Evolutionary conservation across 92 coral and sea anemone genomes (phyloP).

Genomic region (Porites rus): DNA sequence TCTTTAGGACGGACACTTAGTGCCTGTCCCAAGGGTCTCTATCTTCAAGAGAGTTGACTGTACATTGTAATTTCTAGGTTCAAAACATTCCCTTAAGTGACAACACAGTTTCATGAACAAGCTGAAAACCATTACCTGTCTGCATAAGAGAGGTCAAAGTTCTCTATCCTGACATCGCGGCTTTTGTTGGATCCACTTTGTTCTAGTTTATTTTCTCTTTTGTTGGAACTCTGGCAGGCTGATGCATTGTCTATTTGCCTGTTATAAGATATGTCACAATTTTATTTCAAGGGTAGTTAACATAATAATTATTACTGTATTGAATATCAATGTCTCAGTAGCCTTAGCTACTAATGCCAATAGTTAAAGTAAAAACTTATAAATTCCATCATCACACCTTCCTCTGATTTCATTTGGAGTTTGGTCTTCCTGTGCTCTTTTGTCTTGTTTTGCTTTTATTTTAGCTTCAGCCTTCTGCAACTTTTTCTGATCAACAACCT

Average conservation of each 20-base stretch:
- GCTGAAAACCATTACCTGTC: constrained; percentile 66
- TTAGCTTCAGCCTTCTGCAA: constrained; percentile 91
- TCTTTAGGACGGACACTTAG: too few species aligned
- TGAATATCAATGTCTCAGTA: too few species aligned
- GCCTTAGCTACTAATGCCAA: too few species aligned
- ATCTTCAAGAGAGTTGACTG: too few species aligned
- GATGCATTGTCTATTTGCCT: constrained; percentile 87
- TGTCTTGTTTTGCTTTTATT: constrained; percentile 86
- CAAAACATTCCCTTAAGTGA: not conserved
- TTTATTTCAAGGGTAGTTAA: not conserved
- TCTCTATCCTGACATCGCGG: constrained; percentile 81
- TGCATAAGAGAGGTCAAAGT: constrained; percentile 91
- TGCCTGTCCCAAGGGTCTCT: too few species aligned
- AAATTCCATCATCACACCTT: constrained; percentile 17
- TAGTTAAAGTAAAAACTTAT: too few species aligned
- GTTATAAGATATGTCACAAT: not conserved
- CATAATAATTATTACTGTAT: not conserved
- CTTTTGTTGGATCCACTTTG: constrained; percentile 77
- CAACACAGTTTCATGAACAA: not conserved
- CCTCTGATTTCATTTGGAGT: constrained; percentile 38
- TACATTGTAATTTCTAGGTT: too few species aligned
- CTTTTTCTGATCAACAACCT: constrained; percentile 87
- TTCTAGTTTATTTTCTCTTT: constrained; percentile 80
- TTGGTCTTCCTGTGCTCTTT: constrained; percentile 68
- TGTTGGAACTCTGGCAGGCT: constrained; percentile 84